phyloP scores from a whole-genome alignment of 30 jellyfish, hydroid and myxozoan species.

The Calvadosia cruxmelitensis region DNA sequence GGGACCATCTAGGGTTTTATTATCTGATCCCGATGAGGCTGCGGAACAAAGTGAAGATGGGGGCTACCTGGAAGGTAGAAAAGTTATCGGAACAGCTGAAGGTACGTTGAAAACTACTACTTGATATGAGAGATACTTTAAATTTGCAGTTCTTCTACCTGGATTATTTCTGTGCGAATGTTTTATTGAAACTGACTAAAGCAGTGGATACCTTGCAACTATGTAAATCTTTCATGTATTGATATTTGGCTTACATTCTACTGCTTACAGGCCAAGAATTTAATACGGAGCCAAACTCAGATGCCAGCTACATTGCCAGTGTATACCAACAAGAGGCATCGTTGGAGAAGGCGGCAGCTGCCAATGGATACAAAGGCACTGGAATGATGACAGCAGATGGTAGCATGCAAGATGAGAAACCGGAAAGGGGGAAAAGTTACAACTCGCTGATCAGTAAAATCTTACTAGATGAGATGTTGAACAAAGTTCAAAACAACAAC shows the following conservation, averaged over 20 bases:
- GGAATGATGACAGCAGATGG: not conserved
- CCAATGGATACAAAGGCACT: not conserved
- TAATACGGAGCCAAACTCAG: not conserved
- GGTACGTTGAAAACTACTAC: too few relatives aligned
- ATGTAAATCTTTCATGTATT: too few relatives aligned
- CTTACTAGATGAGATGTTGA: not conserved
- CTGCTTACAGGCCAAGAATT: not conserved
- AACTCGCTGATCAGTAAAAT: not conserved
- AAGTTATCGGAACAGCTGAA: not conserved
- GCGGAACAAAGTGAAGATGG: not conserved
- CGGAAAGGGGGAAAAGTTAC: not conserved
- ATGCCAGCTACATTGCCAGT: not conserved
- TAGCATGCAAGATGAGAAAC: not conserved
- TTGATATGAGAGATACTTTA: too few relatives aligned
- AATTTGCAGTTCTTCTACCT: too few relatives aligned
- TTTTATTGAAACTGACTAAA: too few relatives aligned
- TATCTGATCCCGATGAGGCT: not conserved
- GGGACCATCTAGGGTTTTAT: not conserved
- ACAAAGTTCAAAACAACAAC: slow-evolving; percentile 8
- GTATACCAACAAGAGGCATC: slow-evolving; percentile 1
- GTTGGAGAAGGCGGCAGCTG: not conserved
- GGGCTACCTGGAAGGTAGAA: not conserved
- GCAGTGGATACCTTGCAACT: too few relatives aligned
- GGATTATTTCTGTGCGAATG: too few relatives aligned
- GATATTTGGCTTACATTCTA: too few relatives aligned